Evolutionary conservation across 30 jellyfish, hydroid and myxozoan genomes (phyloP), one percentile per base, ranked within the genome.

Genomic region (Morbakka virulenta): DNA sequence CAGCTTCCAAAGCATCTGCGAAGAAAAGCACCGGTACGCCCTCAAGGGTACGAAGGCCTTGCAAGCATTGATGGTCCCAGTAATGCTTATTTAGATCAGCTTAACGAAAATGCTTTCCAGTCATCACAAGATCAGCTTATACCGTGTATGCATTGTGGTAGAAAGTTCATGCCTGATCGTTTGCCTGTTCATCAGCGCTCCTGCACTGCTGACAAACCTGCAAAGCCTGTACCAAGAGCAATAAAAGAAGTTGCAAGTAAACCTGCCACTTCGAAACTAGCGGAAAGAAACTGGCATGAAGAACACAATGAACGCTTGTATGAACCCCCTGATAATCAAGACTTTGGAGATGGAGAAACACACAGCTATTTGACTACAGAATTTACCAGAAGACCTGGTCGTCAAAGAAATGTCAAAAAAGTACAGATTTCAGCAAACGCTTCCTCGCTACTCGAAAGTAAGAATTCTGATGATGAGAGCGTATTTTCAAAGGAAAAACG

Each of bases 161-260:
- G 97, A 23, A 89, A 94, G 11, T 89, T 89, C 67, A 28, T 74
- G 66, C 97, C 97, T 20, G 97, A 89, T 21, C 71, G 97, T 25
- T 41, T 89, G 79, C 76, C 64, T 23, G 95, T 89, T 22, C 97
- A 89, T 35, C 97, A 89, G 52, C 68, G 92, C 50, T 89, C 97
- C 1, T 89, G 97, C 69, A 89, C 97, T n/a, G 87, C 84, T 11
- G 87, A 84, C 12, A 89, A 89, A 6, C 97, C 97, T 21, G 87
- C 97, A 0, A 29, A 89, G 13, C 36, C 85, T 21, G 82, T 83
- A 3, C 64, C 72, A 48, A 66, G 51, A 34, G 51, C 84, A 47
- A 41, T 50, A 0, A 36, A 13, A 41, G 24, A 47, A 3, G 67
- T 26, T 26, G 76, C 89, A 17, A 61, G 69, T 21, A 76, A 28